Evolutionary conservation across 2,797 vertebrate genomes (phyloP), one percentile per base, ranked within the genome.

Genomic region (Xiphophorus birchmanni): DNA sequence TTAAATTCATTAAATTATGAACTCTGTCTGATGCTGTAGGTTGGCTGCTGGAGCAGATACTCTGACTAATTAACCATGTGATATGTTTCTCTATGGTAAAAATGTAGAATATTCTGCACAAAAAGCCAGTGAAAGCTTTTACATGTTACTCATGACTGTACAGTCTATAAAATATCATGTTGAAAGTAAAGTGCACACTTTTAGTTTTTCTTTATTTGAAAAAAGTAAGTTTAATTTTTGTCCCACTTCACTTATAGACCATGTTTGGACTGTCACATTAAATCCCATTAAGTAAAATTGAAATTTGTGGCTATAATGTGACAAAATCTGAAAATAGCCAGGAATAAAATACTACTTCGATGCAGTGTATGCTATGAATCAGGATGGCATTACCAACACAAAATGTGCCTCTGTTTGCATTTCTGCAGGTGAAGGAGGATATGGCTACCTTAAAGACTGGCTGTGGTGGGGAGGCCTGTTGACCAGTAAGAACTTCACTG

Each of bases 401-500:
- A 44, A 42, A 42, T 71, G 5, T 60, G 29, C 29, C 35, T 77
- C 58, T 77, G 23, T 78, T 50, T 78, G 56, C 80, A 42, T 82
- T 75, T 87, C 1, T 83, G 21, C 13, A 99, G 98, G 97, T 87
- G 97, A 98, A 0, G 98, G 98, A 80, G 98, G 98, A 63, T 97
- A 98, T 0, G 97, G 97, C 13, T 99, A 99, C 93, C 95, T 99
- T 67, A 99, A 96, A 89, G 98, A 99, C 88, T 95, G 96, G 91
- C 91, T 99, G 82, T 99, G 98, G 98, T 99, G 98, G 98, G 96
- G 96, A 65, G 98, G 98, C 78, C 94, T 99, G 74, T 80, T 99
- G 76, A 98, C 98, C 81, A 99, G 98, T 99, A 95, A 97, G 87
- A 32, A 4, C 13, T 6, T 42, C 2, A 54, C 37, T 40, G 63